phyloP scores from a whole-genome alignment of 2,888 invertebrate species.

The Ceramica pisi region DNA sequence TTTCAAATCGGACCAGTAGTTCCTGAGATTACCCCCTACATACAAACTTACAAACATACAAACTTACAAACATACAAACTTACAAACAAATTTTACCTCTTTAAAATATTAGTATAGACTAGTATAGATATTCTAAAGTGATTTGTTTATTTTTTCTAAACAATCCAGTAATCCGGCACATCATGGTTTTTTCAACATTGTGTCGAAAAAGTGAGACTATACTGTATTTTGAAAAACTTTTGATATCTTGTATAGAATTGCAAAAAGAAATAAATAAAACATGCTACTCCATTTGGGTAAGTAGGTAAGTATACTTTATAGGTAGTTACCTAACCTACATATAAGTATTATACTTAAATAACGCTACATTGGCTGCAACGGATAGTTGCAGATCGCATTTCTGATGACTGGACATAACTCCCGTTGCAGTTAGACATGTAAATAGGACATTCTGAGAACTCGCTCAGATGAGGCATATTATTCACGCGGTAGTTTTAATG shows the following conservation, averaged over 20 bases:
- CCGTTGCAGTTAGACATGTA: slow-evolving; percentile 13
- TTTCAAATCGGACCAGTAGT: too few species aligned
- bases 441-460: slow-evolving; percentile 38
- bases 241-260: background rate
- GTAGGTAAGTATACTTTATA: background rate
- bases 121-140: too few species aligned
- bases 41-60: too few species aligned
- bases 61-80: too few species aligned
- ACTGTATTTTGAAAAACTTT: too few species aligned
- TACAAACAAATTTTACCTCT: too few species aligned
- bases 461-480: slow-evolving; percentile 4
- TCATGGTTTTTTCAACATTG: too few species aligned
- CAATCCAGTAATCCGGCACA: too few species aligned
- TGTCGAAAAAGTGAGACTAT: too few species aligned
- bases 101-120: too few species aligned
- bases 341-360: slow-evolving; percentile 1
- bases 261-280: background rate
- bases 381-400: slow-evolving; percentile 45
- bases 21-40: too few species aligned
- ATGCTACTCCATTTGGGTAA: background rate
- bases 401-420: slow-evolving; percentile 31
- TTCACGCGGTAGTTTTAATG: slow-evolving; percentile 16
- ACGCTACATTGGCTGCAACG: slow-evolving; percentile 2
- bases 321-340: background rate
- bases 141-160: too few species aligned